Base-by-base conservation (phyloP, 2,888 invertebrate genomes). In the Pherbina coryleti region DNA sequence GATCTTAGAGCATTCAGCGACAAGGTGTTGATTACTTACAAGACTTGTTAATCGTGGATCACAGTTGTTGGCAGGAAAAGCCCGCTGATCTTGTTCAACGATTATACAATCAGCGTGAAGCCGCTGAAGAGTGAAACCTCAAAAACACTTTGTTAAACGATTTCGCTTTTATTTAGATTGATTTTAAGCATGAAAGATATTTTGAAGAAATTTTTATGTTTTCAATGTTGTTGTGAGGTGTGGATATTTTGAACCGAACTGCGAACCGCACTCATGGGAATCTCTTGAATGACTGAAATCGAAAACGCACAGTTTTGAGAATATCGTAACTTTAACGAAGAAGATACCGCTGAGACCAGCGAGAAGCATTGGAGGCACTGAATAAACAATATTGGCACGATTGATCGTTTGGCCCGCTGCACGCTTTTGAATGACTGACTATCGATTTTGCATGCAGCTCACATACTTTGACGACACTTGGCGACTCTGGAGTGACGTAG, bases 241-340 rank as follows among this genome's bases (percentile, higher is more conserved):
- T 34, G 53, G 64, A 64, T 69, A 57, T n/a, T 31, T 37, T 57
- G 11, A 31, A 37, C 25, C 44, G 73, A 53, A 78, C 75, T 81
- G 77, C 81, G 82, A 82, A 80, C 82, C 81, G 82, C 82, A 84
- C 86, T 82, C 82, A 77, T 81, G 77, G 77, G 81, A 82, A 84
- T 83, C 82, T 82, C 84, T 83, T 81, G 67, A 79, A 80, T 80
- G 82, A 85, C 86, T 85, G 82, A 69, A 84, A 79, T 77, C 74
- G 81, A 64, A 55, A 62, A 60, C 75, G 66, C 57, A 64, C 77
- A 37, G 79, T 74, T 67, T 37, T 66, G n/a, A 44, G 8, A n/a
- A 37, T 31, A 44, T 31, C 19, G 66, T 5, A 66, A 37, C 34
- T 34, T 19, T 17, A 34, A 31, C 37, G 66, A 31, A 17, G 37